A percentile compares a stretch with the other conserved stretches of the same genome.
These are phyloP conservation scores for Drosophila neocordata DNA, from an alignment of 1,140 invertebrate species.

Conservation along the genomic window DNA sequence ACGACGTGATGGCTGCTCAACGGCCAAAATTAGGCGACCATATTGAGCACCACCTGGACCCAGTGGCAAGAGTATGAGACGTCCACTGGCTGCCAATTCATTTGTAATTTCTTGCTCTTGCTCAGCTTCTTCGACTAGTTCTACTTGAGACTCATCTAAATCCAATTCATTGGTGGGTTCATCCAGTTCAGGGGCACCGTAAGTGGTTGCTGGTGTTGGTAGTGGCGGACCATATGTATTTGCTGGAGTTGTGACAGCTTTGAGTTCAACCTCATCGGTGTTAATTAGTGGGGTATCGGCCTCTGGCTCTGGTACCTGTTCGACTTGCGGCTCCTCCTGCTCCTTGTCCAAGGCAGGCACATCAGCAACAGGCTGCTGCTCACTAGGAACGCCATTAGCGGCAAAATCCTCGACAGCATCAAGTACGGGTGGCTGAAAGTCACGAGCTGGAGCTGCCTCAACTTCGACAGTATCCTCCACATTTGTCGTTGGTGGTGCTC, in stretches of 20 bases:
- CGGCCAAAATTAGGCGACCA: slow-evolving; percentile 61
- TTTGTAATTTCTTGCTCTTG: slow-evolving; percentile 41
- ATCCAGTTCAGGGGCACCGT: slow-evolving; percentile 57
- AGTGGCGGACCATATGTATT: slow-evolving; percentile 52
- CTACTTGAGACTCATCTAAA: slow-evolving; percentile 65
- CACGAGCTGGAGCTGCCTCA: slow-evolving; percentile 59
- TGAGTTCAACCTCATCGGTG: slow-evolving; percentile 29
- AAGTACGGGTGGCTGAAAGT: slow-evolving; percentile 75
- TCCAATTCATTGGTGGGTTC: slow-evolving; percentile 65
- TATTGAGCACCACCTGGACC: slow-evolving; percentile 52
- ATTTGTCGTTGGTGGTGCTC: slow-evolving; percentile 39
- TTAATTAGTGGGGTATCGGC: background rate
- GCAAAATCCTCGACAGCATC: slow-evolving; percentile 73
- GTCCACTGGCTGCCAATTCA: slow-evolving; percentile 48
- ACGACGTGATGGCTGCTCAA: slow-evolving; percentile 59
- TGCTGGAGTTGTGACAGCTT: slow-evolving; percentile 39
- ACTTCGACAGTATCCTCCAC: slow-evolving; percentile 59
- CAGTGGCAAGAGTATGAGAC: slow-evolving; percentile 59
- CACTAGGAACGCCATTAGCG: slow-evolving; percentile 53
- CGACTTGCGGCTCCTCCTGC: slow-evolving; percentile 33
- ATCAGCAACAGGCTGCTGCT: slow-evolving; percentile 80
- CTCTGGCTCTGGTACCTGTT: slow-evolving; percentile 21
- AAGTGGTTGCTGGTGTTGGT: slow-evolving; percentile 43
- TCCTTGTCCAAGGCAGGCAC: slow-evolving; percentile 64
- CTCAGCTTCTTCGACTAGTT: slow-evolving; percentile 51